Evolutionary conservation across 2,888 invertebrate species (phyloP), one percentile per base, ranked within the genome.

Genomic region (Metalampra italica): DNA sequence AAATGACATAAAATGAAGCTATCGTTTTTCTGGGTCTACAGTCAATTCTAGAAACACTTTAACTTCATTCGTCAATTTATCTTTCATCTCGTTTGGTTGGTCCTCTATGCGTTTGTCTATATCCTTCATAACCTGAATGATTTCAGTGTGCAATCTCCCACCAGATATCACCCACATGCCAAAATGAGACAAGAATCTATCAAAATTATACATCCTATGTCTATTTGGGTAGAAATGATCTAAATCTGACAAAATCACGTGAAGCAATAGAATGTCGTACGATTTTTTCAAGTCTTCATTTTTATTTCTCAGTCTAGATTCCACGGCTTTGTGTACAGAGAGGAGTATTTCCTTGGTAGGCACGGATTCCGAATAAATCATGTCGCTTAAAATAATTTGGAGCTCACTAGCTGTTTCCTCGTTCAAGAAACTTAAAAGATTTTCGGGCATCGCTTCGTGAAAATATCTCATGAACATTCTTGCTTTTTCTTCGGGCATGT

Each of bases 241-340:
- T 64, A 86, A 58, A 52, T 86, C 84, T 4, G 84, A 83, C 7
- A 86, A 52, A 50, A 85, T 82, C 0, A 61, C 62, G 40, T 80
- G 64, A 0, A 81, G 55, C 37, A 86, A 50, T 29, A 72, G 59
- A 1, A 73, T 62, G 9, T 85, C 82, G 32, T 65, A 65, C 0
- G 68, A 70, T 12, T 62, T 57, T 15, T 39, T 39, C 1, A 50
- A 40, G 9, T 64, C 57, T 15, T 66, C 56, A 0, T 42, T 51
- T 29, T 56, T 41, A 8, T 71, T 37, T 7, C 61, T 55, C 1
- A 78, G n/a, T 56, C 79, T 70, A 0, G 57, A 55, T 47, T 70
- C 59, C 5, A 81, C 68, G 7, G 68, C 58, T 42, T 66, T 71
- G 12, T 71, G 61, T 8, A 83, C 58, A 1, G 68, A 59, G 1